These are phyloP conservation scores for Apodemia hepburni DNA, from an alignment of 2,888 invertebrate species.

Conservation along the genomic window DNA sequence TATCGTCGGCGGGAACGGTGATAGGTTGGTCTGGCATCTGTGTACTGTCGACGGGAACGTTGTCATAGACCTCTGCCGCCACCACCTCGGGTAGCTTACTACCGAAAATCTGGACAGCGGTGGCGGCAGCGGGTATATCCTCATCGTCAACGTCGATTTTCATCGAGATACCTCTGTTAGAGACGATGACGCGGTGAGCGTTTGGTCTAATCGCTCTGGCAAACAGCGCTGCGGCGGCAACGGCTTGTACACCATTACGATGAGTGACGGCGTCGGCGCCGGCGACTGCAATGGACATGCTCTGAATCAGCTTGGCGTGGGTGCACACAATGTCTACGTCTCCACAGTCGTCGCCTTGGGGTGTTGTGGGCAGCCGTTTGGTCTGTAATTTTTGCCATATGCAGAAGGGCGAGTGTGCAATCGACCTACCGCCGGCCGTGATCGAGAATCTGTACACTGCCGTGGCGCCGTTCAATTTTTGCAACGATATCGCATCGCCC, in stretches of 20 bases:
- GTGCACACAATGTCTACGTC: slow-evolving; percentile 12
- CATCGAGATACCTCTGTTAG: no score
- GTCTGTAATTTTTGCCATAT: no score
- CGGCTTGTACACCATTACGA: neutral
- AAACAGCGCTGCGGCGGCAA: no score
- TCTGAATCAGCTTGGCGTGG: slow-evolving; percentile 10
- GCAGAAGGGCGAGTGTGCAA: no score
- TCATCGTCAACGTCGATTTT: neutral
- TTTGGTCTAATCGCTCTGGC: no score
- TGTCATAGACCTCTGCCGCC: neutral
- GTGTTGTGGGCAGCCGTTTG: no score
- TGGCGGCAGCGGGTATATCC: neutral
- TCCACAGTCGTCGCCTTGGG: neutral
- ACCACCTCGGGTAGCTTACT: neutral
- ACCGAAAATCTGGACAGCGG: neutral
- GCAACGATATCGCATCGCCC: slow-evolving; percentile 13
- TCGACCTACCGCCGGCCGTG: no score
- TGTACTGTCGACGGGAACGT: neutral
- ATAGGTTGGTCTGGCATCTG: neutral
- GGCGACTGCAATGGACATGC: slow-evolving; percentile 10
- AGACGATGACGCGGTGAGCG: no score
- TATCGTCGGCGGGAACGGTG: neutral
- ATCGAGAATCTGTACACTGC: no score
- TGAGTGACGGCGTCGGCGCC: slow-evolving; percentile 1
- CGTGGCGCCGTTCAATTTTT: slow-evolving; percentile 14